Evolutionary conservation across 1,140 invertebrate species (phyloP), one percentile per base, ranked within the genome.

Genomic region (Leptinotarsa undecemlineata): DNA sequence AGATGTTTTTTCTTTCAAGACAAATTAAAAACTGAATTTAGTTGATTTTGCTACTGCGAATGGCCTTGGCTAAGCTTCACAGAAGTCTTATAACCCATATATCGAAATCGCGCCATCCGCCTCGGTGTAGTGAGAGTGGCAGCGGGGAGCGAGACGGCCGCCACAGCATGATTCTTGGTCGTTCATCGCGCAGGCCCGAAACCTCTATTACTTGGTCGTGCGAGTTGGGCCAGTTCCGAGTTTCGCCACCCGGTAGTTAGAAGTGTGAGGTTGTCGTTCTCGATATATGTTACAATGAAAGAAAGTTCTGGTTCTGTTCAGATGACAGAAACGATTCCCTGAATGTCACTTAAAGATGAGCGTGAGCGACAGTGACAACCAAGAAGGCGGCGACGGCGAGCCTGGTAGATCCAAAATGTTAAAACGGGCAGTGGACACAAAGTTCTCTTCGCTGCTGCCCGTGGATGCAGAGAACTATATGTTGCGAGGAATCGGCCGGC

Each of bases 381-480:
- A 15, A 57, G 74, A 78, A 61, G 70, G 60, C 62, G 73, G 57
- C 64, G 76, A 73, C 68, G 64, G 71, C 71, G 73, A 77, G 21
- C 70, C 75, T 62, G 74, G 68, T 61, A 74, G 68, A 64, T 66
- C 74, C 70, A 81, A 80, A 74, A 80, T 81, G 80, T 79, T 76
- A 61, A 74, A 75, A 33, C 77, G 79, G 47, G 48, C 71, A 74
- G 57, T 74, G 48, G 79, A 79, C 26, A 67, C 69, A 21, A 80
- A 78, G 72, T 76, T 71, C 66, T 77, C 75, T 57, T 42, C 74
- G 66, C 68, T 80, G 51, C 63, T 78, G 72, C 77, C 81, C 77
- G 87, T 90, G 63, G 90, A 90, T 82, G 85, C 88, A 64, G 88
- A 90, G 77, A 91, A 91, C 83, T 91, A 91, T 82, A 90, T 90